These are phyloP conservation scores for Saxidomus purpurata DNA, from an alignment of 1,140 invertebrate species.

Conservation along the genomic window DNA sequence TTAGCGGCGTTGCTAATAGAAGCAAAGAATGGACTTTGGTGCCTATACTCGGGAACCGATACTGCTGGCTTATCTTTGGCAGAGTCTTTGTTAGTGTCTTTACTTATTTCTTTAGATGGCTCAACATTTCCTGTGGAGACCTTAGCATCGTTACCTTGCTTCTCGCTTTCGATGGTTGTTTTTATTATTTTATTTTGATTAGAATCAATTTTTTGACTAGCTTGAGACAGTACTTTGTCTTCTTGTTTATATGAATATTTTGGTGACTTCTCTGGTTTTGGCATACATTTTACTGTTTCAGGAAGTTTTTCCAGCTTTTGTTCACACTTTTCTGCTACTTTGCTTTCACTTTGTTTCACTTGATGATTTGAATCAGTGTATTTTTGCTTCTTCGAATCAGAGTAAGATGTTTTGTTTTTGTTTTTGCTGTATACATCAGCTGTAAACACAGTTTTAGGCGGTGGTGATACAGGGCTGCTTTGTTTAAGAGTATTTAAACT, in stretches of 20 bases:
- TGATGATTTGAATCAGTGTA: neutral
- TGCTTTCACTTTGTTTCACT: neutral
- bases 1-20: conserved; percentile 61
- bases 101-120: neutral
- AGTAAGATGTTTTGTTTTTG: neutral
- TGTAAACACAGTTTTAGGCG: conserved; percentile 58
- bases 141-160: neutral
- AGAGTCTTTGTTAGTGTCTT: neutral
- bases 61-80: neutral
- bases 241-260: neutral
- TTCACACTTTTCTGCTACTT: conserved; percentile 7
- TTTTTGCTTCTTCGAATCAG: neutral
- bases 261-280: neutral
- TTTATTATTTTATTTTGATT: conserved; percentile 18
- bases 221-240: neutral
- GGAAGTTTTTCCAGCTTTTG: neutral
- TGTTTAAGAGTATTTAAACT: conserved; percentile 44
- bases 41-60: conserved; percentile 51
- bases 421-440: conserved; percentile 31
- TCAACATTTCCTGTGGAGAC: neutral
- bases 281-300: neutral
- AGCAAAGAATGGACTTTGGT: conserved; percentile 63
- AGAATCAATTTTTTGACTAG: conserved; percentile 42
- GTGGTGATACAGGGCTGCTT: conserved; percentile 60
- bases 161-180: neutral